Conservation (phyloP, 2,113 vertebrate genomes). For the Oreochromis spilurus region DNA sequence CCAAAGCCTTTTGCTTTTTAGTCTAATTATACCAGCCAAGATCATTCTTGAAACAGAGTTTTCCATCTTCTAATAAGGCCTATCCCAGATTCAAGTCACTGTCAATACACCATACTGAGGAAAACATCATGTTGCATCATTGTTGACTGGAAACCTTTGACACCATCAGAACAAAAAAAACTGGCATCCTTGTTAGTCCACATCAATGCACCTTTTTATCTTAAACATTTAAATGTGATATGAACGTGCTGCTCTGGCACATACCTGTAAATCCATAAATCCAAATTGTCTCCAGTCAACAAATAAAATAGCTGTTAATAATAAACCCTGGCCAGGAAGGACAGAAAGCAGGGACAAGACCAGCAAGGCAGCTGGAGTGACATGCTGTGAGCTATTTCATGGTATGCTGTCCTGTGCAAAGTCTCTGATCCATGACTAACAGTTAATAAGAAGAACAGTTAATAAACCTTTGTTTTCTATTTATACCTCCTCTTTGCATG, state of each 20-base stretch:
- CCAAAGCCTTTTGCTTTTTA: background rate
- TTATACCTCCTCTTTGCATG: background rate
- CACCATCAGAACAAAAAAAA: background rate
- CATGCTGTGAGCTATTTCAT: background rate
- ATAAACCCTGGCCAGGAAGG: conserved; percentile 20
- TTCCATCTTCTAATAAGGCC: background rate
- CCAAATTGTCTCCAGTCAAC: background rate
- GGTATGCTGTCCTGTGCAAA: background rate
- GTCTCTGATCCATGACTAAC: conserved; percentile 37
- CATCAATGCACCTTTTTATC: background rate
- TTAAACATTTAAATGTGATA: background rate
- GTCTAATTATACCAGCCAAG: background rate
- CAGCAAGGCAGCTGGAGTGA: background rate
- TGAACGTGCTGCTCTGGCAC: background rate
- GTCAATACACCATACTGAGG: background rate
- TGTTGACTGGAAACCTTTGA: background rate
- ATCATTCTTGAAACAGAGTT: background rate
- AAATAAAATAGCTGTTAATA: conserved; percentile 33
- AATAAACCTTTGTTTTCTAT: conserved; percentile 23
- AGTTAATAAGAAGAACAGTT: conserved; percentile 28
- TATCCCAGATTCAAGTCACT: background rate
- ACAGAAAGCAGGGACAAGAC: background rate
- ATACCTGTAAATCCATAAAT: conserved; percentile 6
- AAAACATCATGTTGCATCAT: background rate
- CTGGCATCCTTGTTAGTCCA: background rate